Percentiles rank a stretch among this genome's conserved stretches.
Evolutionary conservation across 2,888 invertebrate genomes (phyloP).

Genomic region (Brachypterus glaber): DNA sequence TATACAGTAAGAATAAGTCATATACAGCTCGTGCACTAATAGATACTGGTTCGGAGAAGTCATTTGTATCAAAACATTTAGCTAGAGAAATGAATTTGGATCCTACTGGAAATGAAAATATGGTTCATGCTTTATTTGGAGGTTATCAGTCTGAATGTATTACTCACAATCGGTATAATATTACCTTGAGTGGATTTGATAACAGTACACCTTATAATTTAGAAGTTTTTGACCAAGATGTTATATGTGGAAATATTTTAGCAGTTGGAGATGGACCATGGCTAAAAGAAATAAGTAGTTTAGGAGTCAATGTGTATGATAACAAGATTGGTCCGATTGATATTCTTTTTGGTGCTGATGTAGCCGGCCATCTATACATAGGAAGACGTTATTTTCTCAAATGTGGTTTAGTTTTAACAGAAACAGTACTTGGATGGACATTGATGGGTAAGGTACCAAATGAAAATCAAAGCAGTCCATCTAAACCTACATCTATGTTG

Average conservation of each 20-base stretch:
- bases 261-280: slow-evolving; percentile 8
- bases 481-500: slow-evolving; percentile 4
- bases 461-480: neutral
- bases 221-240: slow-evolving; percentile 11
- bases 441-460: slow-evolving; percentile 11
- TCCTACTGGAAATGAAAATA: no score
- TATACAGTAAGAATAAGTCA: no score
- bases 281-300: slow-evolving; percentile 8
- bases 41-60: no score
- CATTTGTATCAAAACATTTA: no score
- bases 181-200: no score
- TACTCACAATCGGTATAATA: no score
- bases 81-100: no score
- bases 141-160: no score
- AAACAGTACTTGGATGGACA: slow-evolving; percentile 13
- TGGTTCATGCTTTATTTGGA: no score
- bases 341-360: no score
- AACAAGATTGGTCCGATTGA: no score
- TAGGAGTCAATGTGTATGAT: slow-evolving; percentile 7
- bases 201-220: slow-evolving; percentile 2
- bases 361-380: slow-evolving; percentile 12
- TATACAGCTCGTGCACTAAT: no score
- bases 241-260: slow-evolving; percentile 10
- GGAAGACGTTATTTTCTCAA: slow-evolving; percentile 12
- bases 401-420: slow-evolving; percentile 14